Conservation (phyloP, 1,140 invertebrate species). For the Drosophila suzukii region DNA sequence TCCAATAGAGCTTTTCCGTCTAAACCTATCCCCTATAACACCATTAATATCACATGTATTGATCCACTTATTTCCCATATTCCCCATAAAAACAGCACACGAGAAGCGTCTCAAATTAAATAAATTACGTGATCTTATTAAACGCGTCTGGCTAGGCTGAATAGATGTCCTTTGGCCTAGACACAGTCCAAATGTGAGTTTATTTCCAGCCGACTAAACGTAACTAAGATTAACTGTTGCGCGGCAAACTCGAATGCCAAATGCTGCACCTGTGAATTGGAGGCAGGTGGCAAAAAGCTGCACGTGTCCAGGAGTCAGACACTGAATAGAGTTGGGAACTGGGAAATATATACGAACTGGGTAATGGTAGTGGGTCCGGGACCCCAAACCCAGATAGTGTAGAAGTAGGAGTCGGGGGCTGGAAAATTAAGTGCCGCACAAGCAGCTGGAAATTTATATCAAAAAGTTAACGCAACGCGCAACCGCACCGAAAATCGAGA, state of each 20-base stretch:
- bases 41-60: slow-evolving; percentile 30
- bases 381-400: slow-evolving; percentile 6
- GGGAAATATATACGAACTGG: neutral
- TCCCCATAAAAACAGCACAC: neutral
- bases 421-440: slow-evolving; percentile 64
- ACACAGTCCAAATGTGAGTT: slow-evolving; percentile 66
- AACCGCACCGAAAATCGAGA: slow-evolving; percentile 59
- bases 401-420: slow-evolving; percentile 6
- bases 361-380: slow-evolving; percentile 5
- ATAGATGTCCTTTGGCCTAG: slow-evolving; percentile 27
- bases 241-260: slow-evolving; percentile 24
- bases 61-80: slow-evolving; percentile 24
- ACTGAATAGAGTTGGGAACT: slow-evolving; percentile 13
- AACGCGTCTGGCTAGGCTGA: slow-evolving; percentile 31
- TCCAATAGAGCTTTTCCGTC: neutral
- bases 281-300: slow-evolving; percentile 32
- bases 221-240: slow-evolving; percentile 83
- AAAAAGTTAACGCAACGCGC: slow-evolving; percentile 69
- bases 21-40: slow-evolving; percentile 2
- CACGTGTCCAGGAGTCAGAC: slow-evolving; percentile 56
- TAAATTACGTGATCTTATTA: slow-evolving; percentile 83
- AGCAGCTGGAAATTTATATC: slow-evolving; percentile 68
- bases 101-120: slow-evolving; percentile 59
- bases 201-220: slow-evolving; percentile 76
- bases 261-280: slow-evolving; percentile 7